Evolutionary conservation across 2,113 vertebrate species (phyloP).

Genomic region (Delphinapterus leucas): DNA sequence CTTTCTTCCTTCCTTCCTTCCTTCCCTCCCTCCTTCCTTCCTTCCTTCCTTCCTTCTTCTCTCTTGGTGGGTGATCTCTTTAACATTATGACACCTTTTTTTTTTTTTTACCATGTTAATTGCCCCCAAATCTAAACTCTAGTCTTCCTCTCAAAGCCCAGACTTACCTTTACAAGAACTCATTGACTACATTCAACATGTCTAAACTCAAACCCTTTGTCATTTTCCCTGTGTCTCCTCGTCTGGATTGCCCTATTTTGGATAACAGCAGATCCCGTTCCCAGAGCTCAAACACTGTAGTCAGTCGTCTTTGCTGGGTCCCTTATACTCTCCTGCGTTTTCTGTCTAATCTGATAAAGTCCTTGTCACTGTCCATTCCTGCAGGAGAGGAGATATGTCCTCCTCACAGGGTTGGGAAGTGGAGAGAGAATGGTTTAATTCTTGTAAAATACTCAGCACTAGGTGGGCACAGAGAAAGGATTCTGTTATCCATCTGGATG

Average conservation of each 20-base stretch:
- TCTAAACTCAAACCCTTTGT: neutral
- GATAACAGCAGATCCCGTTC: fast-evolving
- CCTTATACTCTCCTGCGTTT: neutral
- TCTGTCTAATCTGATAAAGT: neutral
- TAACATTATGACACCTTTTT: too few relatives aligned
- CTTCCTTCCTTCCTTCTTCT: neutral
- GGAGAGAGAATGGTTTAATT: neutral
- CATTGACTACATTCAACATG: neutral
- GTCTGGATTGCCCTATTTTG: neutral
- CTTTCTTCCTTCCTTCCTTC: too few relatives aligned
- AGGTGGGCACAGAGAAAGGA: neutral
- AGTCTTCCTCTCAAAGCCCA: neutral
- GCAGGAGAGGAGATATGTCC: neutral
- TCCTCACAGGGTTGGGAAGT: neutral
- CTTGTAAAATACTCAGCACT: neutral
- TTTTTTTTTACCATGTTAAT: neutral
- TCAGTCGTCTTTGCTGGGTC: neutral
- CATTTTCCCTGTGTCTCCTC: neutral
- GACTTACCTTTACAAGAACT: neutral
- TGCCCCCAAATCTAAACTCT: neutral
- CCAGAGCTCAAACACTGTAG: neutral
- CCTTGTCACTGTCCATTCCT: neutral
- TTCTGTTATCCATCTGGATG: neutral
- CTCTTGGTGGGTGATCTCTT: neutral
- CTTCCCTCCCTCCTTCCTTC: too few relatives aligned